A percentile compares a stretch with the other conserved stretches of the same genome.
phyloP scores from a whole-genome alignment of 2,888 invertebrate species.

The Oligia fasciuncula region DNA sequence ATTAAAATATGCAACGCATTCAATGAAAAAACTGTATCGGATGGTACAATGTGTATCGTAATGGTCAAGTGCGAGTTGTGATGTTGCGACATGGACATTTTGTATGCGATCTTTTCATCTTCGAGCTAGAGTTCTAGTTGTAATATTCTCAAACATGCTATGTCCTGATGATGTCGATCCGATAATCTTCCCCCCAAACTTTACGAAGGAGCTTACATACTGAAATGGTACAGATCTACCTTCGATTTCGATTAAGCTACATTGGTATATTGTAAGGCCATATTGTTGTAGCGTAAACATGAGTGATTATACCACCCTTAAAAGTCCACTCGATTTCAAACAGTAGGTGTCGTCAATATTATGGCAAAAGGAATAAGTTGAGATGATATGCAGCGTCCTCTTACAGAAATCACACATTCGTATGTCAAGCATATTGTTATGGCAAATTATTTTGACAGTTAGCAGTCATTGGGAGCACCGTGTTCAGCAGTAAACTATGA shows the following conservation, averaged over 20 bases:
- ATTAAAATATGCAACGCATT: constrained; percentile 60
- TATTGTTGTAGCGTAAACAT: too few relatives aligned
- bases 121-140: too few relatives aligned
- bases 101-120: not conserved
- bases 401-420: not conserved
- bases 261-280: too few relatives aligned
- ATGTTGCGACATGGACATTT: not conserved
- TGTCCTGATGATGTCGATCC: not conserved
- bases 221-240: not conserved
- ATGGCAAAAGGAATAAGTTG: not conserved
- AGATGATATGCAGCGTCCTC: too few relatives aligned
- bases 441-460: not conserved
- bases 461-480: not conserved
- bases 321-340: too few relatives aligned
- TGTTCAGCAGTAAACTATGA: not conserved
- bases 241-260: too few relatives aligned
- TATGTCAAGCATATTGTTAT: not conserved
- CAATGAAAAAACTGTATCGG: constrained; percentile 59
- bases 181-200: not conserved
- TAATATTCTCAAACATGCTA: too few relatives aligned
- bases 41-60: constrained; percentile 40
- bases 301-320: too few relatives aligned
- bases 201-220: not conserved
- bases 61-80: constrained; percentile 48
- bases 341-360: not conserved